Percentiles rank a stretch among this genome's conserved stretches.
Conservation (phyloP, 2,797 vertebrate genomes). For the Enteromius mattozi region DNA sequence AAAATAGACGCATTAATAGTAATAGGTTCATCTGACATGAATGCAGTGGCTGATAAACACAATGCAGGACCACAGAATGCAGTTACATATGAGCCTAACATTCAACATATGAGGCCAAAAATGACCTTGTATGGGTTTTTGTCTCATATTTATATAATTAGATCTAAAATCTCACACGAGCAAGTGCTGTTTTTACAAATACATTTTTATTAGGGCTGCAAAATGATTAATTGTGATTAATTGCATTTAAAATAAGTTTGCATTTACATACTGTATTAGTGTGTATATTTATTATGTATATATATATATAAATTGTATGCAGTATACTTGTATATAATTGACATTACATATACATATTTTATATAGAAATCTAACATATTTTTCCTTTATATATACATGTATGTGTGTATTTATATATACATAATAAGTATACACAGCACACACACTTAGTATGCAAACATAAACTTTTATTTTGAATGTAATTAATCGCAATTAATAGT, state of each 20-base stretch:
- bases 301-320: too few species aligned
- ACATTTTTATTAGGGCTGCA: background rate
- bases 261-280: background rate
- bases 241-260: background rate
- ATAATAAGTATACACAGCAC: too few species aligned
- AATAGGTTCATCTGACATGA: background rate
- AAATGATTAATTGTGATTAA: too few species aligned
- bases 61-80: background rate
- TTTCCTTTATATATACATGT: too few species aligned
- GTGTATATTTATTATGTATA: background rate
- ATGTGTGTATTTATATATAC: too few species aligned
- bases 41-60: background rate
- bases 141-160: background rate
- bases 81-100: background rate
- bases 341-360: too few species aligned
- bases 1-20: constrained; percentile 3
- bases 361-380: too few species aligned
- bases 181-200: background rate
- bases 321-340: too few species aligned
- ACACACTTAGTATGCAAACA: background rate
- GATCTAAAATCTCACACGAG: background rate
- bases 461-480: background rate
- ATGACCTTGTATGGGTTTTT: background rate
- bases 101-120: background rate
- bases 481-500: background rate